These are phyloP conservation scores for Cathartes aura DNA, from an alignment of 2,113 vertebrate species.

Conservation along the genomic window DNA sequence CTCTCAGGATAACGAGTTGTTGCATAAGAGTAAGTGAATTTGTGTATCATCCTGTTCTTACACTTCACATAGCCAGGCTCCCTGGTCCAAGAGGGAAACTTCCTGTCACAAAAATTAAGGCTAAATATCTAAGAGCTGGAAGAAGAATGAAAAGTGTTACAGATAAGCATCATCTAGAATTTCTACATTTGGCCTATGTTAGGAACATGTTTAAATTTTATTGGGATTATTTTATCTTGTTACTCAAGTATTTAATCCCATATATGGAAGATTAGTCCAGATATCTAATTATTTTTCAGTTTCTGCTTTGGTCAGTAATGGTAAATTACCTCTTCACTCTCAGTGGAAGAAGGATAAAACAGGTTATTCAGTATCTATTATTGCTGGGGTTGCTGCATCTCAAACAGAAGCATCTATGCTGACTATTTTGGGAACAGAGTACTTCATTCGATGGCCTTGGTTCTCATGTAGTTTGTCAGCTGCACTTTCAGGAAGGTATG, in stretches of 20 bases:
- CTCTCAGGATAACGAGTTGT: not conserved
- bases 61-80: not conserved
- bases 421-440: not conserved
- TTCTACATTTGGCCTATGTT: not conserved
- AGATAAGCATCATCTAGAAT: not conserved
- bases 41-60: not conserved
- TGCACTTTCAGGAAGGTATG: not conserved
- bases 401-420: not conserved
- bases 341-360: not conserved
- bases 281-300: not conserved
- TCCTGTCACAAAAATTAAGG: not conserved
- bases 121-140: not conserved
- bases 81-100: not conserved
- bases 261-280: not conserved
- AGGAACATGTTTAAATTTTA: not conserved
- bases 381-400: not conserved
- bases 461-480: not conserved
- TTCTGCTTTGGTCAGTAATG: not conserved
- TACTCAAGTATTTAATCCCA: not conserved
- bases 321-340: not conserved
- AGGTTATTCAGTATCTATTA: not conserved
- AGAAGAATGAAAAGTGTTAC: not conserved
- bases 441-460: not conserved
- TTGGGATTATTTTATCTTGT: not conserved
- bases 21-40: not conserved